A percentile compares a stretch with the other conserved stretches of the same genome.
phyloP scores from a whole-genome alignment of 2,797 vertebrate genomes.

The Megaceryle alcyon region DNA sequence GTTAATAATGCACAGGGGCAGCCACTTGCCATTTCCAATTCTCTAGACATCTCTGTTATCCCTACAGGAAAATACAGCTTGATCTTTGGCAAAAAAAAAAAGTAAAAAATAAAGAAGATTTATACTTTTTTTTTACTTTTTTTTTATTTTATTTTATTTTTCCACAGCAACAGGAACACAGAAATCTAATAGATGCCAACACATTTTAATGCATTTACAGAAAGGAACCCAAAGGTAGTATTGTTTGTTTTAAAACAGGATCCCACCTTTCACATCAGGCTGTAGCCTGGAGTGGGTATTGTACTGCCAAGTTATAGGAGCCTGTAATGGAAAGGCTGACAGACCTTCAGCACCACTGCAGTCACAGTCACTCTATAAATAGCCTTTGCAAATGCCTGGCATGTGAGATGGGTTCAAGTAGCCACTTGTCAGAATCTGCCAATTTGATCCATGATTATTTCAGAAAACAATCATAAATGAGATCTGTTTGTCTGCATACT shows the following conservation, averaged over 20 bases:
- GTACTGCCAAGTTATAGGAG: slow-evolving; percentile 19
- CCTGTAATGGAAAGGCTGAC: slow-evolving; percentile 47
- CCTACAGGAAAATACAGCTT: background rate
- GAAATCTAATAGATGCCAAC: background rate
- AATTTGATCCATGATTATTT: slow-evolving; percentile 29
- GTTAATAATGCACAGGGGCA: background rate
- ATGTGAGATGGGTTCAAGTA: slow-evolving; percentile 29
- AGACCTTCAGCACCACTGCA: background rate
- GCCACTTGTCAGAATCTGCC: slow-evolving; percentile 39
- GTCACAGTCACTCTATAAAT: slow-evolving; percentile 39
- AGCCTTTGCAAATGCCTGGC: slow-evolving; percentile 36
- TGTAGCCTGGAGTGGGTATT: background rate
- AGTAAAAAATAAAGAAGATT: background rate
- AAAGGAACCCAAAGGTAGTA: background rate
- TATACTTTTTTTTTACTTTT: background rate
- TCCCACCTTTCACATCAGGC: background rate
- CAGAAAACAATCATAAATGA: slow-evolving; percentile 5
- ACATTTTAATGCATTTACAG: background rate
- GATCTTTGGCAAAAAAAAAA: background rate
- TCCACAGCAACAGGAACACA: background rate
- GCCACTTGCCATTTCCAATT: background rate
- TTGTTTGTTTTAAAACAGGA: slow-evolving; percentile 24
- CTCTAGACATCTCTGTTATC: background rate
- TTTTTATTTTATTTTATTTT: no score
- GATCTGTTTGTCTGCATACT: background rate